Evolutionary conservation across 2,888 invertebrate genomes (phyloP).

Genomic region (Achlya flavicornis): DNA sequence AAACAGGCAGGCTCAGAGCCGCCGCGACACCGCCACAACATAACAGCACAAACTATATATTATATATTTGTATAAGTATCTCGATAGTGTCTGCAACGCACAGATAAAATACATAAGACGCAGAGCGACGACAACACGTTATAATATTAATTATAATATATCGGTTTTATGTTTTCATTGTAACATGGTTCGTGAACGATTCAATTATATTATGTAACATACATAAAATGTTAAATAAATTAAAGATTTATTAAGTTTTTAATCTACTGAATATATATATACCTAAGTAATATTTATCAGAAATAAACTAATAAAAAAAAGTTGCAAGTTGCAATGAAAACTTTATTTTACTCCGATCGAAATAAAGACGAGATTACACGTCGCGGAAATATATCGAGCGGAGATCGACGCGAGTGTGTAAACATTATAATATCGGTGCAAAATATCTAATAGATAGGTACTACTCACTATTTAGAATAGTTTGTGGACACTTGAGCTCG

Average conservation of each 20-base stretch:
- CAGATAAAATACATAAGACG: constrained; percentile 49
- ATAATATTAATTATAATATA: constrained; percentile 23
- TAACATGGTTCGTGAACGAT: not conserved
- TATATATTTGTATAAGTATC: constrained; percentile 21
- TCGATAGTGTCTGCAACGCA: constrained; percentile 52
- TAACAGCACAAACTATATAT: constrained; percentile 19
- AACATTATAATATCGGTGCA: constrained; percentile 75
- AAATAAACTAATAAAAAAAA: not conserved
- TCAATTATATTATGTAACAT: not conserved
- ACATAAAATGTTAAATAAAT: not conserved
- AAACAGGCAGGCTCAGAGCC: constrained; percentile 40
- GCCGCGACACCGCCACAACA: constrained; percentile 15
- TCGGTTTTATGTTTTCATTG: not conserved
- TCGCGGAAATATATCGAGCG: constrained; percentile 16
- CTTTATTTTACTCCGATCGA: constrained; percentile 30
- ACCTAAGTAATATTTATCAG: not conserved
- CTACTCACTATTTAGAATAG: constrained; percentile 80
- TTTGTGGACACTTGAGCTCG: constrained; percentile 69
- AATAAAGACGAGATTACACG: constrained; percentile 30
- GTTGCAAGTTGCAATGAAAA: not conserved
- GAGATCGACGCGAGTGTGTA: constrained; percentile 57
- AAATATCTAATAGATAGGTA: constrained; percentile 75
- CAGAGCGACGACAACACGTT: constrained; percentile 54
- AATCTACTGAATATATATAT: not conserved
- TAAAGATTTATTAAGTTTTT: not conserved